Conservation (phyloP, 2,113 vertebrate genomes). For the Lutjanus erythropterus region DNA sequence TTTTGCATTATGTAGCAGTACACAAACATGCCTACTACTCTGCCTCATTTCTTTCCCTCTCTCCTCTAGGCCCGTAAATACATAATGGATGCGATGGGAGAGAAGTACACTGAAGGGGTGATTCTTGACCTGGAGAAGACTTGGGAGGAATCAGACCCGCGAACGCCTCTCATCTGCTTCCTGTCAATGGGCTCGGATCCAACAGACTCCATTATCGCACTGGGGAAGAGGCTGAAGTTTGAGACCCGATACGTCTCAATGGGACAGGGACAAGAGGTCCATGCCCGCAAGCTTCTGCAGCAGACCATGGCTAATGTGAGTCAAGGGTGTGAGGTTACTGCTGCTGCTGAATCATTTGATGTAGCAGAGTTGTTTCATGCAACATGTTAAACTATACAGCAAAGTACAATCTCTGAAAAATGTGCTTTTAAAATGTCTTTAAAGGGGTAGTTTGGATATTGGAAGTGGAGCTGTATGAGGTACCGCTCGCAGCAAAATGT, state of each 20-base stretch:
- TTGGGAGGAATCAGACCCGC: constrained; percentile 94
- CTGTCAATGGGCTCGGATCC: constrained; percentile 98
- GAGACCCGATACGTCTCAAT: constrained; percentile 94
- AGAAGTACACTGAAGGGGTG: constrained; percentile 91
- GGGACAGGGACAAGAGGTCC: constrained; percentile 96
- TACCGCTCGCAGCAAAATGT: no score
- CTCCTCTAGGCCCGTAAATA: constrained; percentile 93
- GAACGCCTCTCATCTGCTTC: constrained; percentile 94
- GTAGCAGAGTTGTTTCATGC: not conserved
- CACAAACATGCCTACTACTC: constrained; percentile 16
- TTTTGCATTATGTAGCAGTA: constrained; percentile 23
- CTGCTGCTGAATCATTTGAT: not conserved
- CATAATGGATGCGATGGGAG: constrained; percentile 90
- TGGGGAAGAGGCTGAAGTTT: constrained; percentile 91
- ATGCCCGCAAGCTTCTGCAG: constrained; percentile 93
- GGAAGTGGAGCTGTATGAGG: no score
- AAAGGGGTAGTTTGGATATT: no score
- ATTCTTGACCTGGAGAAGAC: constrained; percentile 93
- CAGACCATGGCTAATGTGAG: constrained; percentile 93
- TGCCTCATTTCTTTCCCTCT: constrained; percentile 7
- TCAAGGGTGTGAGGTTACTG: constrained; percentile 13
- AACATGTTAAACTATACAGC: not conserved
- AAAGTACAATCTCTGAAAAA: not conserved
- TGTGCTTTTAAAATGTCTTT: not conserved
- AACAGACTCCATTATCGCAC: constrained; percentile 92